These are phyloP conservation scores for Plestiodon gilberti DNA, from an alignment of 2,113 vertebrate genomes.

Conservation along the genomic window DNA sequence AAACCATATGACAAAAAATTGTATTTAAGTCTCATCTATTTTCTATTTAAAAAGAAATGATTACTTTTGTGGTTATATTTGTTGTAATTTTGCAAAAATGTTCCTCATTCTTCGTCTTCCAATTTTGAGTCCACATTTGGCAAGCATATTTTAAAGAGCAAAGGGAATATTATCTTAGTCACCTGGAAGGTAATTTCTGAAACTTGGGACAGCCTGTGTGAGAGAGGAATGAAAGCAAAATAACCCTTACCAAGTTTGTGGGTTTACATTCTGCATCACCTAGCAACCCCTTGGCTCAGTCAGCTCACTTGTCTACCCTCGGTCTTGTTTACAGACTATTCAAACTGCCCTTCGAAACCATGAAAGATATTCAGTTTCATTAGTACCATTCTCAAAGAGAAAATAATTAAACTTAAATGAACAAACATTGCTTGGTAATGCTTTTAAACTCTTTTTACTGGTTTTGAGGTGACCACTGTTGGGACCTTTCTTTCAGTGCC, in stretches of 20 bases:
- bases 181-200: slow-evolving; percentile 77
- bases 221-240: slow-evolving; percentile 82
- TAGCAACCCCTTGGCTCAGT: slow-evolving; percentile 82
- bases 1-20: slow-evolving; percentile 46
- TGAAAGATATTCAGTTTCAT: slow-evolving; percentile 85
- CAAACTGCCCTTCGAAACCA: slow-evolving; percentile 78
- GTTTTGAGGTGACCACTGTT: slow-evolving; percentile 66
- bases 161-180: slow-evolving; percentile 53
- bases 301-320: slow-evolving; percentile 80
- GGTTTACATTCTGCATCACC: slow-evolving; percentile 82
- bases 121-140: slow-evolving; percentile 41
- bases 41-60: background rate
- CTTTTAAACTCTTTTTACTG: slow-evolving; percentile 69
- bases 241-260: slow-evolving; percentile 83
- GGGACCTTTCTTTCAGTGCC: slow-evolving; percentile 57
- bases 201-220: slow-evolving; percentile 80
- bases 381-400: slow-evolving; percentile 84
- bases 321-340: slow-evolving; percentile 85
- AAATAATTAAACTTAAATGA: slow-evolving; percentile 88
- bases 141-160: background rate
- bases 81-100: background rate
- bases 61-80: slow-evolving; percentile 45
- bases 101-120: slow-evolving; percentile 59
- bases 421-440: slow-evolving; percentile 79
- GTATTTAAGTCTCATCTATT: slow-evolving; percentile 39